These are phyloP conservation scores for Drosophila mayaguana DNA, from an alignment of 2,888 invertebrate genomes.

Conservation along the genomic window DNA sequence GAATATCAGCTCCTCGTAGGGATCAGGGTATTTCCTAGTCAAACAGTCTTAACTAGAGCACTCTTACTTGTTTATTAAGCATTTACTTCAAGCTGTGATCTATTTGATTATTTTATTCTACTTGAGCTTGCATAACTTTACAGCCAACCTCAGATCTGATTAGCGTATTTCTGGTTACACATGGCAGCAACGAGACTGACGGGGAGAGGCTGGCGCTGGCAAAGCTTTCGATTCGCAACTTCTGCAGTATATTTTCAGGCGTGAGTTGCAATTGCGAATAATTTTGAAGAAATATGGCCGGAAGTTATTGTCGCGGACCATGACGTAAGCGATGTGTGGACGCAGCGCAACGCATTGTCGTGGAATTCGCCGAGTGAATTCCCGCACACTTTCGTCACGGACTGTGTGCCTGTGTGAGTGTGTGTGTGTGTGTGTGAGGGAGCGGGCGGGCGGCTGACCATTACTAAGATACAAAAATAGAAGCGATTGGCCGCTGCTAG, in stretches of 20 bases:
- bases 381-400: conserved; percentile 52
- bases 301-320: conserved; percentile 37
- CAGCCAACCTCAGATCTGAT: not conserved
- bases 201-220: not conserved
- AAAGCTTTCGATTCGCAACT: not conserved
- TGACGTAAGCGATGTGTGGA: conserved; percentile 11
- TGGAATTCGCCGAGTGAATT: conserved; percentile 48
- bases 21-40: too few species aligned
- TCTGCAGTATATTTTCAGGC: conserved; percentile 47
- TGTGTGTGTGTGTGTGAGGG: not conserved
- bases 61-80: too few species aligned
- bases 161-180: not conserved
- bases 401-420: not conserved
- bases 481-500: conserved; percentile 6
- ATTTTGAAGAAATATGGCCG: conserved; percentile 14
- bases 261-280: conserved; percentile 2
- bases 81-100: not conserved
- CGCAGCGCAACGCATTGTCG: conserved; percentile 25
- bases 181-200: not conserved
- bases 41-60: too few species aligned
- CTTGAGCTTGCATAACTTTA: too few species aligned
- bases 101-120: not conserved
- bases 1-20: too few species aligned
- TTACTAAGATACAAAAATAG: conserved; percentile 39
- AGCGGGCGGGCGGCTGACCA: not conserved